Evolutionary conservation across 2,113 vertebrate genomes (phyloP), one percentile per base, ranked within the genome.

Genomic region (Tupaia chinensis): DNA sequence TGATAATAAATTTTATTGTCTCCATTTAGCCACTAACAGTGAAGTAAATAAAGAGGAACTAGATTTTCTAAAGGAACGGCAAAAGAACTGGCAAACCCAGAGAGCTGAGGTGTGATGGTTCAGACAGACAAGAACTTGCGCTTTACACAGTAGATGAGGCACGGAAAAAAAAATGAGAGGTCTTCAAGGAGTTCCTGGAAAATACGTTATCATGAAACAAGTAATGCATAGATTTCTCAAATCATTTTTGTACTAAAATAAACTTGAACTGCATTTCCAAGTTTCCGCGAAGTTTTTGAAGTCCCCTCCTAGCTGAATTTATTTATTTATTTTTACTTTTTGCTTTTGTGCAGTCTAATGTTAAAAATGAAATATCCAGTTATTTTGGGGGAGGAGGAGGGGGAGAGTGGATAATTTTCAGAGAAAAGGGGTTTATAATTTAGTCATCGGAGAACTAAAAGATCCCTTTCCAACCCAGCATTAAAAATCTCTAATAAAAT

Each of bases 401-500:
- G 44, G 2, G 25, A n/a, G 68, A 72, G 58, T 77, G 58, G 83
- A 15, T 80, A 85, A 77, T 96, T 95, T 92, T 93, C 72, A 74
- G 89, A 53, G 84, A 53, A 12, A 96, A 91, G 97, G 79, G 96
- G 93, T 97, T 98, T 98, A 87, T 96, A 97, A 98, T 99, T 98
- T 97, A 96, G 98, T 98, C 98, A 98, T 97, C 98, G 98, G 94
- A 95, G 98, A 98, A 98, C 98, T 97, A 98, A 98, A 98, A 98
- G 97, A 96, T 86, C 95, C 93, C 96, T 98, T 98, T 98, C 95
- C 97, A 98, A 97, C 95, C 78, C 81, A 95, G 97, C 98, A 98
- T 99, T 98, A 98, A 98, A 98, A 98, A 98, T 98, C 97, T 98
- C 96, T 98, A 98, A 98, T 98, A 98, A 98, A 98, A 98, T 97